Base-by-base conservation (phyloP, 2,888 invertebrate species). In the Tachina fera region DNA sequence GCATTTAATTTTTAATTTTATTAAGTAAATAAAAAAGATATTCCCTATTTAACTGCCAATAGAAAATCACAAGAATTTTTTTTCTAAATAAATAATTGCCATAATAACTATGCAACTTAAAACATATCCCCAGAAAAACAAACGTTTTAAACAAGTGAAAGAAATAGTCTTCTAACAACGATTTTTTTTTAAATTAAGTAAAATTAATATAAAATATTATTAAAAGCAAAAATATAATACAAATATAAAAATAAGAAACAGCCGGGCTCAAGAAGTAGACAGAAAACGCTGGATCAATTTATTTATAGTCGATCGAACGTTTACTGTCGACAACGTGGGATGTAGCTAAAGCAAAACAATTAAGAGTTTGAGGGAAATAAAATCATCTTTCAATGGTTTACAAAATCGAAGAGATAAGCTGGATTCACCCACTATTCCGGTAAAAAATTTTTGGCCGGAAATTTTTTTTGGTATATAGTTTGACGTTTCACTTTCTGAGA, bases 161-260 rank as follows among this genome's bases (percentile, higher is more conserved):
- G 31, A 79, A 71, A 77, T 56, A 83, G 86, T 83, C 72, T 83
- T 80, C 71, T 83, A 61, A 86, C 86, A 86, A 86, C 86, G 86
- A 86, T 80, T 83, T 76, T 86, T 83, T 63, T 71, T 51, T 58
- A 51, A 51, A 45, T 63, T 70, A 76, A 60, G 43, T 70, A 83
- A 65, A 83, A 74, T 53, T 53, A 49, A 72, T 45, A 53, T 39
- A 58, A 8, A 65, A 58, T 39, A 65, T 11, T 16, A 53, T 14
- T 49, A 61, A 58, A 41, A 19, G 31, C 39, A 51, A 45, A 68
- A 3, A 56, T 47, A 13, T 49, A 11, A 2, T 60, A 39, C n/a
- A n/a, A n/a, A n/a, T 14, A 39, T 39, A 6, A 60, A 60, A 58
- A 65, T 31, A 61, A 45, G 53, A 45, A 11, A 70, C 6, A 31